Percentiles rank a stretch among this genome's conserved stretches.
Conservation (phyloP, 2,888 invertebrate species). For the Leptinotarsa juncta region DNA sequence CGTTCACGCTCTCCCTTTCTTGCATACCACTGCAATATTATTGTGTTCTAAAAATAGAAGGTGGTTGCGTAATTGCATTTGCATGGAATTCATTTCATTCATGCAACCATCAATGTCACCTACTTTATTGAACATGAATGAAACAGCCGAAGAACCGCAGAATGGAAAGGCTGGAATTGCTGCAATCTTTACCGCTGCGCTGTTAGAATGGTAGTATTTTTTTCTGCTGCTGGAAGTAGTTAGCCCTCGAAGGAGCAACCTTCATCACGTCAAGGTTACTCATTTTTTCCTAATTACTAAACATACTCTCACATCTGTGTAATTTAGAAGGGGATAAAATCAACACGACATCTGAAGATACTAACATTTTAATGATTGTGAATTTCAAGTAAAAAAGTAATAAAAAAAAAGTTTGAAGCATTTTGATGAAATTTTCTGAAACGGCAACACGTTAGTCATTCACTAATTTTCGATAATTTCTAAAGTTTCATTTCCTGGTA, state of each 20-base stretch:
- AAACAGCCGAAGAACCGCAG: slow-evolving; percentile 39
- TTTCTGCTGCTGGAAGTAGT: not conserved
- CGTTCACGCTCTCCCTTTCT: slow-evolving; percentile 14
- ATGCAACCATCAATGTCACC: slow-evolving; percentile 55
- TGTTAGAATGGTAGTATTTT: slow-evolving; percentile 8
- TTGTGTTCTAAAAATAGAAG: slow-evolving; percentile 48
- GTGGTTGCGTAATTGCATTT: slow-evolving; percentile 46
- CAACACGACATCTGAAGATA: too few relatives aligned
- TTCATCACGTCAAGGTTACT: not conserved
- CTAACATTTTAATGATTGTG: too few relatives aligned
- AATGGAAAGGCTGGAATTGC: slow-evolving; percentile 13
- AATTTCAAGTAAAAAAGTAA: too few relatives aligned
- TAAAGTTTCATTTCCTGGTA: too few relatives aligned
- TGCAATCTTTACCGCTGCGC: slow-evolving; percentile 15
- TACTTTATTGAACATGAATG: slow-evolving; percentile 55
- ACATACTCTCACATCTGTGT: not conserved
- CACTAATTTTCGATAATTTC: too few relatives aligned
- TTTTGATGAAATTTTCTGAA: too few relatives aligned
- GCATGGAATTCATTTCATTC: slow-evolving; percentile 53
- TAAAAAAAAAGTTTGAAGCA: too few relatives aligned
- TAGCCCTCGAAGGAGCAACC: not conserved
- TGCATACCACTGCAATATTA: slow-evolving; percentile 18
- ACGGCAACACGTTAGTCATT: too few relatives aligned
- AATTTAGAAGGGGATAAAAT: not conserved
- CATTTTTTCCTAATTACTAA: not conserved